Evolutionary conservation across 1,140 invertebrate genomes (phyloP).

Genomic region (Drosophila albomicans): DNA sequence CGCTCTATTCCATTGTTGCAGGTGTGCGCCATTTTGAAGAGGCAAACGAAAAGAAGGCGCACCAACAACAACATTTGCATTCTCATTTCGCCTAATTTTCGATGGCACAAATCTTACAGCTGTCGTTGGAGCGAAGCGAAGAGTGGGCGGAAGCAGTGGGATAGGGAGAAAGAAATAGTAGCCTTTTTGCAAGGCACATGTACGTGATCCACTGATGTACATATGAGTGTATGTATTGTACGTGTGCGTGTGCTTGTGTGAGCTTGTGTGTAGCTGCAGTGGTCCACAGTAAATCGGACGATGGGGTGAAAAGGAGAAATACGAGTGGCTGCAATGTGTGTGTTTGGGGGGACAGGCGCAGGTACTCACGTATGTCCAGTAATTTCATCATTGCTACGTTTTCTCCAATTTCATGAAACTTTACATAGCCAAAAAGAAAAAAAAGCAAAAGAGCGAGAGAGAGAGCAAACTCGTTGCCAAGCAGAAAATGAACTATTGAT

Average conservation of each 20-base stretch:
- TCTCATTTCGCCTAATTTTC: slow-evolving; percentile 69
- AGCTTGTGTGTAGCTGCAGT: slow-evolving; percentile 3
- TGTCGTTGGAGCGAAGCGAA: slow-evolving; percentile 9
- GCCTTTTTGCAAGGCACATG: slow-evolving; percentile 36
- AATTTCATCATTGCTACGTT: slow-evolving; percentile 81
- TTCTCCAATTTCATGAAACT: slow-evolving; percentile 78
- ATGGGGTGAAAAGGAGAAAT: not conserved
- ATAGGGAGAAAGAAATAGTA: slow-evolving; percentile 11
- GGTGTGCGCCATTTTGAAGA: slow-evolving; percentile 30
- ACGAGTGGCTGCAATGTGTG: no score
- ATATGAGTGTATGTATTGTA: not conserved
- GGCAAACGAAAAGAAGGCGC: not conserved
- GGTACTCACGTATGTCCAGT: slow-evolving; percentile 65
- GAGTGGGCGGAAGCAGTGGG: slow-evolving; percentile 3
- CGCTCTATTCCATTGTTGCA: slow-evolving; percentile 9
- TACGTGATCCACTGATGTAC: slow-evolving; percentile 12
- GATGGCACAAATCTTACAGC: slow-evolving; percentile 52
- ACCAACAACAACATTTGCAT: slow-evolving; percentile 40
- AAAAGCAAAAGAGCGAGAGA: slow-evolving; percentile 20
- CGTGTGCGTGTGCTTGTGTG: not conserved
- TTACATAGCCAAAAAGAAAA: slow-evolving; percentile 57
- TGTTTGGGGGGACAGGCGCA: not conserved
- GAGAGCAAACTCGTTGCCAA: slow-evolving; percentile 65
- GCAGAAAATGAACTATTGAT: slow-evolving; percentile 81
- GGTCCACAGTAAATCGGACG: slow-evolving; percentile 2